Percentiles rank a stretch among this genome's conserved stretches.
phyloP scores from a whole-genome alignment of 1,140 invertebrate species.

The Thalassaphorura encarpata region DNA sequence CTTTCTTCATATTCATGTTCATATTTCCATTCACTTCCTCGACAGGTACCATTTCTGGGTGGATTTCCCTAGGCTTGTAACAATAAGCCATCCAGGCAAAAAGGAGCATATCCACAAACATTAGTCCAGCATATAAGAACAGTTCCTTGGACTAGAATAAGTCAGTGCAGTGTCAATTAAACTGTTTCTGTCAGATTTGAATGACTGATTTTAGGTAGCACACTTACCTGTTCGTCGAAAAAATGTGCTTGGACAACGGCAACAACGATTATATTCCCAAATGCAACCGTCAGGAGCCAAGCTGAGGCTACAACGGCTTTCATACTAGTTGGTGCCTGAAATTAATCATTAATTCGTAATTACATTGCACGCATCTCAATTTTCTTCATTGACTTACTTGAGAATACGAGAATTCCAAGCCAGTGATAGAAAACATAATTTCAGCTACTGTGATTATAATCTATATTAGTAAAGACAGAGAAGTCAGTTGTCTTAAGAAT shows the following conservation, averaged over 20 bases:
- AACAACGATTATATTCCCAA: slow-evolving; percentile 83
- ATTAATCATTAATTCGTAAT: slow-evolving; percentile 31
- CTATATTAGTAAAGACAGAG: not conserved
- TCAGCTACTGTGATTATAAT: slow-evolving; percentile 48
- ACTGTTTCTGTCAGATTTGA: not conserved
- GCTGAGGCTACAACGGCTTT: slow-evolving; percentile 79
- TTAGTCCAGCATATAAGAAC: slow-evolving; percentile 73
- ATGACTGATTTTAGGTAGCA: not conserved
- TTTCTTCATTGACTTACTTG: slow-evolving; percentile 40
- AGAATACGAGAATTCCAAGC: slow-evolving; percentile 78
- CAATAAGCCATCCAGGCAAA: slow-evolving; percentile 60
- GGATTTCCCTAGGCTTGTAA: slow-evolving; percentile 35
- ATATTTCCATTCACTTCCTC: too few species aligned
- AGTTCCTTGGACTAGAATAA: slow-evolving; percentile 65
- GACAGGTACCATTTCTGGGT: too few species aligned
- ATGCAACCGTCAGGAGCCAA: slow-evolving; percentile 77
- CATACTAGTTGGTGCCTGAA: slow-evolving; percentile 77
- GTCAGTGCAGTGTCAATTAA: slow-evolving; percentile 16
- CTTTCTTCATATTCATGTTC: too few species aligned
- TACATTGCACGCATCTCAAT: not conserved
- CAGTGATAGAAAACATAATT: slow-evolving; percentile 65
- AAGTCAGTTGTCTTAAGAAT: too few species aligned
- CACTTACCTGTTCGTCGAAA: slow-evolving; percentile 50
- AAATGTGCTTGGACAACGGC: slow-evolving; percentile 60
- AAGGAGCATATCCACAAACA: slow-evolving; percentile 67